Base-by-base conservation (phyloP, 2,888 invertebrate species). In the Sarcophaga caerulescens region DNA sequence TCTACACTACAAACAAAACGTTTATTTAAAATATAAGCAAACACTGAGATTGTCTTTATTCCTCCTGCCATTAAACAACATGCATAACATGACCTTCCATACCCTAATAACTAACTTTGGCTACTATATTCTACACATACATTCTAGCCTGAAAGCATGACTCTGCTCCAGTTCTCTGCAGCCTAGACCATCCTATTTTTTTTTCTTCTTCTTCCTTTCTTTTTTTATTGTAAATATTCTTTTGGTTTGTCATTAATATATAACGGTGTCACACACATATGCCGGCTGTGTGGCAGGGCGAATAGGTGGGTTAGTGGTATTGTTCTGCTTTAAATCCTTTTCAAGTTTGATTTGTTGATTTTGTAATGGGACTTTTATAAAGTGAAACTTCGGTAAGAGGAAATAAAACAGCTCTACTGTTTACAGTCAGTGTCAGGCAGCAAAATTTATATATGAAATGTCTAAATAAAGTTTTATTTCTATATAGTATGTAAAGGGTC, bases 321-420 rank as follows among this genome's bases (percentile, higher is more conserved):
- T 69, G 12, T 66, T 81, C 73, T 74, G 65, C 63, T 80, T 76
- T 80, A 66, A 77, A 60, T 77, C 83, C 74, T 81, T 86, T 83
- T 17, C 45, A 47, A 80, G 69, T 83, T 83, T 86, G 77, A 81
- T 84, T 86, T 86, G 81, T 81, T 86, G 74, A 84, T 65, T 74
- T 78, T 81, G 44, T 85, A 79, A 81, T 59, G 68, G 65, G 35
- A 23, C 66, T 79, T 65, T 59, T 68, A 69, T 74, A 63, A 78
- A 74, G n/a, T 76, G 3, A 65, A 76, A 74, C 25, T 63, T 68
- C 17, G 69, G 6, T 59, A 35, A 59, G 11, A 44, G 52, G 73
- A 52, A 74, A 14, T 14, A 78, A 52, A 74, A 10, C 14, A 3
- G 25, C 14, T 52, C 17, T 17, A 14, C 17, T 52, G 52, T 52